Base-by-base conservation (phyloP, 2,888 invertebrate species). In the Cheilosia impressa region DNA sequence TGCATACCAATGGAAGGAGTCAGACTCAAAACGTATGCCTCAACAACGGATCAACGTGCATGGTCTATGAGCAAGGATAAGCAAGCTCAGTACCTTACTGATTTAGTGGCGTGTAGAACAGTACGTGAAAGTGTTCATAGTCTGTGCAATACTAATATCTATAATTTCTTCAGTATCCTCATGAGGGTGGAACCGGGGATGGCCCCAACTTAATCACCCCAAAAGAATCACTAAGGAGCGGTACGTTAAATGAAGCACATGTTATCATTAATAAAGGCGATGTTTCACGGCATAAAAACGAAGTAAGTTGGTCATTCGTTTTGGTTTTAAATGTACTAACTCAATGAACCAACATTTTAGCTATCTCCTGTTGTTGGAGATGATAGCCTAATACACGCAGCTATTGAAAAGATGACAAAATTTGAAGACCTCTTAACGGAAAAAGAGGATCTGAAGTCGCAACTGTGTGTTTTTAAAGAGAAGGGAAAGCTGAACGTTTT, bases 11-110 rank as follows among this genome's bases (percentile, higher is more conserved):
- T 88, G n/a, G 88, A 88, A 2, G 90, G 90, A 24, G 89, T 90
- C 0, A 89, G 89, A 55, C 62, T 92, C 0, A 91, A 91, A 76
- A 90, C 88, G 10, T 92, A 92, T 85, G 88, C 89, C 9, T 90
- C 91, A 0, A 89, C 89, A 4, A 66, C 87, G 1, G 92, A 92
- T 75, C 89, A 89, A 57, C 90, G 92, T 17, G 90, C 92, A 0
- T 92, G 92, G 91, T 88, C 90, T 5, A 88, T 89, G 31, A 89
- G 89, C 79, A 89, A 90, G 24, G 87, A 88, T 4, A 89, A 88
- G 24, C 90, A 90, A 78, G 89, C 91, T 1, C 90, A 90, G 31
- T 92, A 91, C 87, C 88, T 92, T 7, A 87, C 89, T 4, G 92
- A 92, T 87, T 77, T 91, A 47, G 90, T 92, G 4, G 88, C 90